Base-by-base conservation (phyloP, 1,140 invertebrate species). In the Drosophila paulistorum region DNA sequence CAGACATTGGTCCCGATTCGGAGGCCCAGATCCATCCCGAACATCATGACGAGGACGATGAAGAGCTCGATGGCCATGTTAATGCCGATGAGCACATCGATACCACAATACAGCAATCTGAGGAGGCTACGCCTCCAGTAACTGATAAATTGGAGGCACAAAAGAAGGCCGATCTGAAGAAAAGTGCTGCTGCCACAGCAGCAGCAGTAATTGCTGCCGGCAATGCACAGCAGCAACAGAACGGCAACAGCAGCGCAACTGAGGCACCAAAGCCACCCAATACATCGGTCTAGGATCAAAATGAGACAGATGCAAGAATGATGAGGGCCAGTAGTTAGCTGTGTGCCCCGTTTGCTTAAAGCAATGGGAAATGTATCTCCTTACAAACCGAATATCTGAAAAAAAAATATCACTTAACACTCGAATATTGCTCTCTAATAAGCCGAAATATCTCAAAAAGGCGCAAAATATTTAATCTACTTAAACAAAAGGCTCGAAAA, bases 11-110 rank as follows among this genome's bases (percentile, higher is more conserved):
- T 69, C 91, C 91, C 76, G 91, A 92, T 76, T 92, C 91, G 17
- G 91, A 92, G 82, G 91, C 91, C 14, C 91, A 92, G 58, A 92
- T 92, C 23, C 86, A 92, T 78, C 91, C 91, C 42, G 85, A 91
- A 23, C 76, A 80, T 11, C 80, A 86, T 35, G 91, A 92, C 26
- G 91, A 91, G 51, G 90, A 86, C 41, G 91, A 92, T 37, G 91
- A 91, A 45, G 90, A 92, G 51, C 79, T 91, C 64, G 85, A 91
- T 74, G 90, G 84, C 64, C 81, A 87, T 65, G 90, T 91, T 45
- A 89, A 90, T 77, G 85, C 77, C 71, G 85, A 92, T 45, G 89
- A 92, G 74, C 89, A 92, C 63, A 91, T 91, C 51, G 89, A 92
- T 73, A 90, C 91, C 26, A 91, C 89, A 39, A 39, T 39, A 55